Evolutionary conservation across 2,797 vertebrate species (phyloP), one percentile per base, ranked within the genome.

Genomic region (Melanotaenia parkinsoni): DNA sequence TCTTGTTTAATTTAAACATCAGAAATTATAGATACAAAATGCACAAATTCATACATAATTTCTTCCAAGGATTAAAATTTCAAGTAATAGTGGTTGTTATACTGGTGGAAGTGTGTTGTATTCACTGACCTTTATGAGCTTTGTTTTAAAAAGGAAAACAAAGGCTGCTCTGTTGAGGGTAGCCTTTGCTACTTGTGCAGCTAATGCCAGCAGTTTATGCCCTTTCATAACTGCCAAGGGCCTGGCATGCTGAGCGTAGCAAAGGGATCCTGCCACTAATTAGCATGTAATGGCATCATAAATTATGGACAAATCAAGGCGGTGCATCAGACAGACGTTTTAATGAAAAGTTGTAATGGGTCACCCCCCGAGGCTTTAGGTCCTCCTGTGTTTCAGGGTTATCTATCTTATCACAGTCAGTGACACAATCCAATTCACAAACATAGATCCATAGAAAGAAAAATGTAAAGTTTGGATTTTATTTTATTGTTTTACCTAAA

Each of bases 251-350:
- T 22, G 70, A 63, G 80, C 68, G 63, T 80, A 82, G 87, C 83
- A 88, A 71, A 69, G 85, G 69, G 86, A 90, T 83, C 94, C 93
- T 96, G 95, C 90, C 89, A 91, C 94, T 98, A 97, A 97, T 98
- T 97, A 96, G 89, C 89, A 91, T 88, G 93, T 97, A 97, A 97
- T 96, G 95, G 92, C 94, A 91, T 95, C 96, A 96, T 96, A 96
- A 97, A 97, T 97, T 94, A 94, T 93, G 91, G 94, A 92, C 93
- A 96, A 97, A 97, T 97, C 95, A 96, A 90, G 88, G 93, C 81
- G 85, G 92, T 94, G 94, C 94, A 93, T 95, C 93, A 90, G 89
- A 91, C 95, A 94, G 94, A 95, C 87, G 77, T 93, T 96, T 97
- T 95, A 93, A 94, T 94, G 93, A 92, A 95, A 95, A 90, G 93